Evolutionary conservation across 2,888 invertebrate species (phyloP), one percentile per base, ranked within the genome.

Genomic region (Tetramorium bicarinatum): DNA sequence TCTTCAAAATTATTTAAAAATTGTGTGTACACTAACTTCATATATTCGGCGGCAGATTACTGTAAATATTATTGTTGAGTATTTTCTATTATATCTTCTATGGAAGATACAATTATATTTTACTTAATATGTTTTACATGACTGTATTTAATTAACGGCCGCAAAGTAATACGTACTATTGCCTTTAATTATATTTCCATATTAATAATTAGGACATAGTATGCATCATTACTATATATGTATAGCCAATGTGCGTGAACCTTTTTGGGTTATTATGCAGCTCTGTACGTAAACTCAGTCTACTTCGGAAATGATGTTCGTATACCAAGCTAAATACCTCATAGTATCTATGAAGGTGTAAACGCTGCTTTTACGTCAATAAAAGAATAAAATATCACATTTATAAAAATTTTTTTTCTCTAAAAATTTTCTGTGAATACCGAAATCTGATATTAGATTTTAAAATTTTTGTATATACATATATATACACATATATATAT

Each of bases 271-370:
- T 56, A 52, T 74, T 82, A 81, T 82, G 69, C 59, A 85, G 75
- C 80, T 85, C 59, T 87, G 80, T 86, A 84, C 66, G 87, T 91
- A 91, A 75, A 77, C 54, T 54, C 83, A 85, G 67, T 83, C 76
- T 86, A 87, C 75, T 81, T 80, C 69, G 64, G 21, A 87, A 71
- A 83, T 79, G 75, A 87, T 88, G 82, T 89, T 90, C 75, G 84
- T 86, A 89, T 77, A 81, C 18, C 79, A 49, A 82, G 61, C 71
- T 81, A 56, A 84, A 86, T 88, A 85, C 86, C 85, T 89, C 90
- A 90, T 90, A 90, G 89, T 82, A 90, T 90, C 90, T 90, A 90
- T 90, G 90, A 87, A 87, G 87, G 75, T 90, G 90, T 90, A 90
- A 88, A 82, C 84, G 86, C 84, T 87, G 84, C 83, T 86, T 87